These are phyloP conservation scores for Zalophus californianus DNA, from an alignment of 2,797 vertebrate species.

Conservation along the genomic window DNA sequence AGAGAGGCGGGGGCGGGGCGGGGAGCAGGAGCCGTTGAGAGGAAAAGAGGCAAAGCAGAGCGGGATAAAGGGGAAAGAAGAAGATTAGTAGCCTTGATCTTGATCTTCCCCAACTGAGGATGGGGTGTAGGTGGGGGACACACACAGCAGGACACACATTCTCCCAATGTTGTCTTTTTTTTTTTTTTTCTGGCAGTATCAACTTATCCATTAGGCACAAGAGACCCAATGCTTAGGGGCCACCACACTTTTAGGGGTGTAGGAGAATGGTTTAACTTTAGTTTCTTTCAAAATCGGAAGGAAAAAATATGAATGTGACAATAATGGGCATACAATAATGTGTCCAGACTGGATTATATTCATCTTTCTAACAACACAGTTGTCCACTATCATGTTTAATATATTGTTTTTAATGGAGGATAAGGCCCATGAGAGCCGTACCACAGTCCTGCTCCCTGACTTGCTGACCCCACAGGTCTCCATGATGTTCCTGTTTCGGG, in stretches of 20 bases:
- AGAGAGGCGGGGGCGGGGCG: background rate
- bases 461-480: accelerated
- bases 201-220: background rate
- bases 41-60: constrained; percentile 26
- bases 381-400: background rate
- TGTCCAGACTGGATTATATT: background rate
- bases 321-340: background rate
- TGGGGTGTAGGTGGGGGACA: background rate
- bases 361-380: background rate
- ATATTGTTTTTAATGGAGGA: background rate
- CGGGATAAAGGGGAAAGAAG: background rate
- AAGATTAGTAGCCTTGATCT: background rate
- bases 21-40: background rate
- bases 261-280: background rate
- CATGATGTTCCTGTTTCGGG: background rate
- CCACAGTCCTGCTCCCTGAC: background rate
- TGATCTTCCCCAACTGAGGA: background rate
- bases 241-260: background rate
- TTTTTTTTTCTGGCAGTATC: background rate
- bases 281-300: constrained; percentile 3
- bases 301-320: background rate
- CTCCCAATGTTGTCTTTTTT: background rate
- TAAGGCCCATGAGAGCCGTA: background rate
- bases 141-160: accelerated
- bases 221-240: background rate